Base-by-base conservation (phyloP, 2,797 vertebrate genomes). In the Hydrocynus forskahlii region DNA sequence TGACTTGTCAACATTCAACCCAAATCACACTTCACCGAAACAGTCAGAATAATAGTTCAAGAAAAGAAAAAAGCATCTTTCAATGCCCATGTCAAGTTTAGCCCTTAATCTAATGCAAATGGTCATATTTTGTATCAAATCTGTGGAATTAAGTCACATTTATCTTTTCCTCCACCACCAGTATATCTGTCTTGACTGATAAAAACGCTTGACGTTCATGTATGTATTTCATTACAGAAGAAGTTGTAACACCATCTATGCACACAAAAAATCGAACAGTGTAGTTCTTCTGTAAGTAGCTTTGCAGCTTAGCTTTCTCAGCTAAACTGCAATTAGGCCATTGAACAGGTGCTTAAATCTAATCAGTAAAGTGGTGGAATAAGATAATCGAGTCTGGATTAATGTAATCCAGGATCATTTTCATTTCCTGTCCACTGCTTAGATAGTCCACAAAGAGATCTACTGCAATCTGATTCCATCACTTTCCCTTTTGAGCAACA, bases 381-480 rank as follows among this genome's bases (percentile, higher is more conserved):
- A 74, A 85, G 80, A 67, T 75, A 81, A 83, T 83, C 52, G 21
- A 57, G 40, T 75, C 76, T 38, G 76, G 78, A 83, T 84, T 83
- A 82, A 81, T 79, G 72, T 78, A 84, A 82, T 78, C 81, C 63
- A 67, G 76, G 76, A 74, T 82, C 81, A 82, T 75, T 73, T 83
- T 79, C 57, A 79, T 83, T 85, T 85, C 86, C 86, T 76, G 76
- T 81, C 74, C 68, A 76, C 72, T 75, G 55, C 67, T 66, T 23
- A 81, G 75, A 81, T 76, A 40, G 64, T 79, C 78, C 67, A 85
- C 85, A 84, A 84, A 84, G 78, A 78, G 75, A 84, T 86, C 78
- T 69, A 40, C 74, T 74, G 81, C 73, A 84, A 83, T 69, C 21
- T 52, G 76, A 86, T 75, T 84, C 64, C 76, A 80, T 77, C 66